Evolutionary conservation across 2,113 vertebrate genomes (phyloP).

Genomic region (Anhinga rufa): DNA sequence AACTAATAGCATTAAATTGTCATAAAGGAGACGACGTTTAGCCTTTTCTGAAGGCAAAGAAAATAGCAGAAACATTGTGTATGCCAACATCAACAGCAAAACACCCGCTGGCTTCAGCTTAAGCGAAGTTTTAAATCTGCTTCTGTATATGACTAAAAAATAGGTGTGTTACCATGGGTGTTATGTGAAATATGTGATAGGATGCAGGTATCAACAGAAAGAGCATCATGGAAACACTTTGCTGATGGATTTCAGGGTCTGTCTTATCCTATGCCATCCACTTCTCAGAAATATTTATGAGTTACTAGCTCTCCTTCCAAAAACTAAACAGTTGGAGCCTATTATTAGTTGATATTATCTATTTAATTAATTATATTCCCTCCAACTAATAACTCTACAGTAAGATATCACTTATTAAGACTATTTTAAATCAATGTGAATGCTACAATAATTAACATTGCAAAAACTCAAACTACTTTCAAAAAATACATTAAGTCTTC

Average conservation of each 20-base stretch:
- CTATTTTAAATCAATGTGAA: neutral
- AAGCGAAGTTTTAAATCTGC: neutral
- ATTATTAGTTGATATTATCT: neutral
- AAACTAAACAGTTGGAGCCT: neutral
- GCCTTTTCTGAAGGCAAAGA: neutral
- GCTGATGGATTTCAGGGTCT: neutral
- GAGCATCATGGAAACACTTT: neutral
- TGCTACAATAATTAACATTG: neutral
- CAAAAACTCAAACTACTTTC: neutral
- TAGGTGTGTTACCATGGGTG: neutral
- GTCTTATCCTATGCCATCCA: neutral
- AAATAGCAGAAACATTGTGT: neutral
- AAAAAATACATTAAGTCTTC: neutral
- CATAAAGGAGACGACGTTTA: neutral
- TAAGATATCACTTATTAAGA: neutral
- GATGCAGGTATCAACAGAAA: neutral
- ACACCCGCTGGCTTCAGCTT: neutral
- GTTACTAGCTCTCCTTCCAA: neutral
- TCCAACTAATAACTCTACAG: neutral
- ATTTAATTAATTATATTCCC: neutral
- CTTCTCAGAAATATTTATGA: neutral
- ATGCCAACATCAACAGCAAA: neutral
- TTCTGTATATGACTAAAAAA: neutral
- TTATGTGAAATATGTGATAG: neutral
- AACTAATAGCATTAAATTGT: neutral